phyloP scores from a whole-genome alignment of 2,888 invertebrate genomes.

The Sarcophaga rosellei region DNA sequence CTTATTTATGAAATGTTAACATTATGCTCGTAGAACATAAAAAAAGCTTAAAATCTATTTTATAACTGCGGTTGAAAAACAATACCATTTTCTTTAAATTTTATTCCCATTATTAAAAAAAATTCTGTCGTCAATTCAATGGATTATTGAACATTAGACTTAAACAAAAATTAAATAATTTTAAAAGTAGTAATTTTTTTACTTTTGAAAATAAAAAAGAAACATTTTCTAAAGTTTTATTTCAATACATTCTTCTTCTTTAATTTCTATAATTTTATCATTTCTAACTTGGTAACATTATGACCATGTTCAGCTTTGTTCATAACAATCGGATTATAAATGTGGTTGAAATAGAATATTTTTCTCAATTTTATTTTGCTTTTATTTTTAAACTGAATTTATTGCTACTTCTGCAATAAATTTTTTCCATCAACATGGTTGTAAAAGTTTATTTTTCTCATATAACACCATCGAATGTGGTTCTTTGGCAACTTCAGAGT shows the following conservation, averaged over 20 bases:
- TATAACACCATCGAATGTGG: background rate
- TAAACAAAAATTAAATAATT: background rate
- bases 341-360: background rate
- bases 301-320: background rate
- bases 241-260: background rate
- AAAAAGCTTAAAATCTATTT: too few relatives aligned
- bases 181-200: background rate
- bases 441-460: slow-evolving; percentile 3
- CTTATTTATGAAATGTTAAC: too few relatives aligned
- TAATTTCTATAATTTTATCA: too few relatives aligned
- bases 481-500: slow-evolving; percentile 2
- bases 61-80: too few relatives aligned
- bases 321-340: slow-evolving; percentile 27
- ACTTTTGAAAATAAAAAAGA: background rate
- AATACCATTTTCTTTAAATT: background rate
- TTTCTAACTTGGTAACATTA: background rate
- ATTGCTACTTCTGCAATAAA: background rate
- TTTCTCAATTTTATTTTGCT: background rate
- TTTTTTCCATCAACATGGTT: background rate
- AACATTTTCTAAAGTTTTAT: background rate
- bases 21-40: too few relatives aligned
- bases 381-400: slow-evolving; percentile 1
- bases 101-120: background rate
- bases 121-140: too few relatives aligned
- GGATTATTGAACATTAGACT: background rate